A percentile compares a stretch with the other conserved stretches of the same genome.
Conservation (phyloP, 2,113 vertebrate species). For the Jacana jacana region DNA sequence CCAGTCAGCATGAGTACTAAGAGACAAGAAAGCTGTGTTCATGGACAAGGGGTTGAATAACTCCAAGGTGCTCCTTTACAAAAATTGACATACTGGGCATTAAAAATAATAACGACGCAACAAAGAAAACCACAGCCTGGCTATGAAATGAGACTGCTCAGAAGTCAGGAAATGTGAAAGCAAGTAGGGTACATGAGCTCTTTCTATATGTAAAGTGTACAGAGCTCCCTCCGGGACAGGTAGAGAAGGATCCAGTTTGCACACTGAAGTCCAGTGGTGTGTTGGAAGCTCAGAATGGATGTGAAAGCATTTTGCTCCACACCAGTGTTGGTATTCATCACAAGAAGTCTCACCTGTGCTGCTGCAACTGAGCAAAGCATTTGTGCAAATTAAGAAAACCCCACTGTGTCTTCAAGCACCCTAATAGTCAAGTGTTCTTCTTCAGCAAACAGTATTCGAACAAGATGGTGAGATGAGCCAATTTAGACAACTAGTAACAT, state of each 20-base stretch:
- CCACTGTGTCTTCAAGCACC: neutral
- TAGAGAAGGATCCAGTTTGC: neutral
- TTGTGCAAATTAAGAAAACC: neutral
- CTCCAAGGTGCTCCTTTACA: neutral
- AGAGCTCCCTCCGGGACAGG: neutral
- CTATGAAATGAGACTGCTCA: neutral
- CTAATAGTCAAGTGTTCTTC: neutral
- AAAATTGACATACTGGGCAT: neutral
- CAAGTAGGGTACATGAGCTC: neutral
- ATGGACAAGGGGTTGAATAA: accelerated
- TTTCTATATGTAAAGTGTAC: neutral
- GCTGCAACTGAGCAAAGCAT: neutral
- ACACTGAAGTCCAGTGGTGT: accelerated
- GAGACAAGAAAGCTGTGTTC: neutral
- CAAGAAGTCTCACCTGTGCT: neutral
- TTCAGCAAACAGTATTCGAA: neutral
- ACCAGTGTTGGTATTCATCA: accelerated
- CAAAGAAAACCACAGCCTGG: neutral
- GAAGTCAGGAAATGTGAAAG: neutral
- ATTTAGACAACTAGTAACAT: neutral
- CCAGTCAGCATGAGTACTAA: neutral
- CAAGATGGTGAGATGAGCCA: neutral
- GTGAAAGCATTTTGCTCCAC: neutral
- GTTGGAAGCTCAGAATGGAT: neutral
- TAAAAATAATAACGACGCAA: neutral